phyloP scores from a whole-genome alignment of 2,888 invertebrate genomes.

The Thumatha senex region DNA sequence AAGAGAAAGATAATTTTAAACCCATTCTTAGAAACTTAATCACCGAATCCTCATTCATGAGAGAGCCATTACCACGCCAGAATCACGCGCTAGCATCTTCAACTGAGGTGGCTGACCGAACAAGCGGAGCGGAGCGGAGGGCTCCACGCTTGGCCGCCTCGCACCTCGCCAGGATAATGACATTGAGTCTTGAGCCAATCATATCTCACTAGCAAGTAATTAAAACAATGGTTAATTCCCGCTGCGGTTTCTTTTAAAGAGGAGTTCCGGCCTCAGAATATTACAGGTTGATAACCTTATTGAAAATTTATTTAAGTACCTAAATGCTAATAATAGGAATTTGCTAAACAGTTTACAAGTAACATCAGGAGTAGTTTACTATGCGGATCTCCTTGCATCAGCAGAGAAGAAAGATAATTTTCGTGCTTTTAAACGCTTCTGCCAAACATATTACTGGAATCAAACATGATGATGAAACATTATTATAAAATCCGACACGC shows the following conservation, averaged over 20 bases:
- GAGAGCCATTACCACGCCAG: constrained; percentile 4
- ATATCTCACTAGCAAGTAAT: constrained; percentile 65
- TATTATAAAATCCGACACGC: too few relatives aligned
- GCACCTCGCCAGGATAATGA: constrained; percentile 60
- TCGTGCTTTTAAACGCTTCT: too few relatives aligned
- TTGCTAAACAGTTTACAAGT: too few relatives aligned
- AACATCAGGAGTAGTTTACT: too few relatives aligned
- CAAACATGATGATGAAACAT: too few relatives aligned
- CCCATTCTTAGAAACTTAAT: constrained; percentile 3
- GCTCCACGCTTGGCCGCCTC: constrained; percentile 55
- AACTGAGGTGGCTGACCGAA: constrained; percentile 65
- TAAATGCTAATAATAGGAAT: background rate
- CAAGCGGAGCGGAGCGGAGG: constrained; percentile 66
- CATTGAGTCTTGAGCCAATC: constrained; percentile 65
- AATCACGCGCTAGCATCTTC: constrained; percentile 19
- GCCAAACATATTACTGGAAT: too few relatives aligned
- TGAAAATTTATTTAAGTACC: background rate
- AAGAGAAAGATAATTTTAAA: background rate
- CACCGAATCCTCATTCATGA: constrained; percentile 10
- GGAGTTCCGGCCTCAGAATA: background rate
- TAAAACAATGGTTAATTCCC: constrained; percentile 14
- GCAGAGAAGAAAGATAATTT: too few relatives aligned
- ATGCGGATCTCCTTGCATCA: too few relatives aligned
- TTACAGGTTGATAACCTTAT: background rate
- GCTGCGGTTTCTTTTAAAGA: constrained; percentile 1